Evolutionary conservation across 2,888 invertebrate genomes (phyloP), one percentile per base, ranked within the genome.

Genomic region (Marasmarcha lunaedactyla): DNA sequence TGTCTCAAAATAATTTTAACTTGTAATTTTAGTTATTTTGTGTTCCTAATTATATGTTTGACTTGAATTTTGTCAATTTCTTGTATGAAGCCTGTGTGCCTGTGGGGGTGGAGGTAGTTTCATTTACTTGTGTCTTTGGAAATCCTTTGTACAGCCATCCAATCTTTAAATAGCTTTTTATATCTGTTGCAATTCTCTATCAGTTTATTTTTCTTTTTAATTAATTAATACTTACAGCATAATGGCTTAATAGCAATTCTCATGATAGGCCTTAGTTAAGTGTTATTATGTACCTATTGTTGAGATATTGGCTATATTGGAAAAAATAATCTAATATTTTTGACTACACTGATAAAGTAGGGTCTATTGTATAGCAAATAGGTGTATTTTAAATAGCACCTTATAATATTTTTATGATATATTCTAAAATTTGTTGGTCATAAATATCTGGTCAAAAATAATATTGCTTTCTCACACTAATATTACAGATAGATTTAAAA

Each of bases 41-140:
- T 72, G 72, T 72, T 73, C 67, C 59, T 65, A 57, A 61, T 57
- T 68, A 63, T 67, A 65, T 66, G 65, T 60, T 61, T 69, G 30
- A 30, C 57, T 52, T 50, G 47, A 55, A 59, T 63, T 58, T 49
- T 61, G 53, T 57, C 46, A 47, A 47, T 48, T 49, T 56, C 50
- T 54, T 52, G 51, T 59, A 58, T 54, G 67, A 54, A 53, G 10
- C 2, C 9, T 3, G 9, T 9, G 3, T 30, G n/a, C 11, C 6
- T 25, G 30, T 10, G 11, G 3, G 30, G 30, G 30, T 30, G 30
- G 9, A 7, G 30, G 33, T 33, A 14, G 41, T 49, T 49, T 49
- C 40, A 50, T 51, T 51, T 51, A 52, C 53, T 57, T 49, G 50
- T 65, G 67, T 55, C 76, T 76, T 78, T 77, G 74, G 79, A 68